A percentile compares a stretch with the other conserved stretches of the same genome.
Conservation (phyloP, 2,888 invertebrate genomes). For the Oxystoma pomonae region DNA sequence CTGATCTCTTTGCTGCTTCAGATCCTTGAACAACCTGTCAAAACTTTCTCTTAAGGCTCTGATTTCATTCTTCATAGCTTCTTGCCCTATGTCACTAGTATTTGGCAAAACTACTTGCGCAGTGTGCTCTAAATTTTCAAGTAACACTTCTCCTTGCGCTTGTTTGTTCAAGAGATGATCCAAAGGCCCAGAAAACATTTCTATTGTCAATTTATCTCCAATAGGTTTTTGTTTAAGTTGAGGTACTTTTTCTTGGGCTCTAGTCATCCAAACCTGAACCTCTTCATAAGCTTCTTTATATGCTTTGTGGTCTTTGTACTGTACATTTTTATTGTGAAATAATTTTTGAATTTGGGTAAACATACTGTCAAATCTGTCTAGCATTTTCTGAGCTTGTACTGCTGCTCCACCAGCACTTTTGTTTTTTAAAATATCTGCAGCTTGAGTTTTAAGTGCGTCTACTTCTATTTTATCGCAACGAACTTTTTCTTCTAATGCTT, state of each 20-base stretch:
- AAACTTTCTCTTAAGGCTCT: constrained; percentile 81
- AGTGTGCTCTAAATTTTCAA: constrained; percentile 83
- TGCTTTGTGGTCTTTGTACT: constrained; percentile 80
- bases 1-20: constrained; percentile 79
- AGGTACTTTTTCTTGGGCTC: constrained; percentile 86
- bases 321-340: constrained; percentile 74
- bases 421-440: constrained; percentile 79
- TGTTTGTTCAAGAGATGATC: constrained; percentile 83
- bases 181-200: constrained; percentile 82
- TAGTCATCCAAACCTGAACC: constrained; percentile 80
- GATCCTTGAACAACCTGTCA: constrained; percentile 75
- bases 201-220: constrained; percentile 83
- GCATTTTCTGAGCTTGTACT: constrained; percentile 77
- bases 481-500: constrained; percentile 81
- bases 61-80: constrained; percentile 79
- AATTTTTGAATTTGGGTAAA: constrained; percentile 75
- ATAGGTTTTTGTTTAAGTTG: constrained; percentile 79
- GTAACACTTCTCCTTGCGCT: constrained; percentile 82
- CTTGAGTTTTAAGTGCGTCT: constrained; percentile 78
- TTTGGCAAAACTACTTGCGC: constrained; percentile 83
- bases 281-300: constrained; percentile 93
- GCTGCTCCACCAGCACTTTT: constrained; percentile 82
- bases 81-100: constrained; percentile 76
- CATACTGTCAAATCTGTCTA: constrained; percentile 77
- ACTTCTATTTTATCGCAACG: constrained; percentile 88